phyloP scores from a whole-genome alignment of 2,113 vertebrate species.

The Phylloscopus trochilus region DNA sequence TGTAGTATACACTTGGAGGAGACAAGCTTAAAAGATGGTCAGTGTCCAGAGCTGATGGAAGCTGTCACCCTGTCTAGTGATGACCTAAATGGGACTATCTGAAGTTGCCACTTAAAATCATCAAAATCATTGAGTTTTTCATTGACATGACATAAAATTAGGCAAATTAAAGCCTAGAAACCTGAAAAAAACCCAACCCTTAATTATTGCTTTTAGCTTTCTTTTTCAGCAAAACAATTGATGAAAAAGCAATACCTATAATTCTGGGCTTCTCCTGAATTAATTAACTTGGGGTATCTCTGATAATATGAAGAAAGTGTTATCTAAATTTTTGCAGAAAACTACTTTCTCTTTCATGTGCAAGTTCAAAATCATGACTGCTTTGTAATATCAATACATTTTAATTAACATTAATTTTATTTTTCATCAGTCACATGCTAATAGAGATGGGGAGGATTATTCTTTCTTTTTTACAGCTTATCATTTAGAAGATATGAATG shows the following conservation, averaged over 20 bases:
- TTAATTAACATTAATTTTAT: conserved; percentile 43
- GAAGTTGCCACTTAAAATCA: not conserved
- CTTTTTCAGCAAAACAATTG: not conserved
- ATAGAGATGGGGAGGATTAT: not conserved
- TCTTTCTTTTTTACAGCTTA: not conserved
- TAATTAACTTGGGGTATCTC: not conserved
- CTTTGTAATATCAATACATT: conserved; percentile 17
- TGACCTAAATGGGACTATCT: not conserved
- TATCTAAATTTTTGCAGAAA: not conserved
- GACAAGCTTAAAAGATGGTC: not conserved
- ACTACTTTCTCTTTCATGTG: not conserved
- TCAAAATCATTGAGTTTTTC: not conserved
- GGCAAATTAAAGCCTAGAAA: not conserved
- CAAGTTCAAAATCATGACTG: conserved; percentile 11
- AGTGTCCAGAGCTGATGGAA: not conserved
- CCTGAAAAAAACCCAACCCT: not conserved
- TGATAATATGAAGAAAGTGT: not conserved
- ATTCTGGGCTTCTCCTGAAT: not conserved
- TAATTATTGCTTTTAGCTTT: not conserved
- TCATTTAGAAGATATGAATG: conserved; percentile 2
- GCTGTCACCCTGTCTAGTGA: not conserved
- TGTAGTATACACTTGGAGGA: not conserved
- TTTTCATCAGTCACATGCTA: not conserved
- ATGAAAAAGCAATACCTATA: not conserved
- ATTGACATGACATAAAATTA: not conserved